Evolutionary conservation across 2,888 invertebrate species (phyloP).

Genomic region (Hirudinaria manillensis): DNA sequence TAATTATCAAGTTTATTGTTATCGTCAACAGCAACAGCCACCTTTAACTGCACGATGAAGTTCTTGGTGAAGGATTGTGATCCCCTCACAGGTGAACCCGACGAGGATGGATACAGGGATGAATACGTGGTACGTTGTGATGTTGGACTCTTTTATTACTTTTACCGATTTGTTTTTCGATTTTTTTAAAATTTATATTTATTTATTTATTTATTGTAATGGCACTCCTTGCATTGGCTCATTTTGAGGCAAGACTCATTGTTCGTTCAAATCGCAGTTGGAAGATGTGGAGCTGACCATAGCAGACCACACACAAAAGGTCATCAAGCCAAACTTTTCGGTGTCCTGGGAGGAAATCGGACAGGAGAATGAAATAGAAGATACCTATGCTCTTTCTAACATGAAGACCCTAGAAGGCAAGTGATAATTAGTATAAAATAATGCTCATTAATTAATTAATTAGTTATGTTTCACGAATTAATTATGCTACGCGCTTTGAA

Average conservation of each 20-base stretch:
- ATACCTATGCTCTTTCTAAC: constrained; percentile 81
- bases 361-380: constrained; percentile 69
- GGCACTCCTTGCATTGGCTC: background rate
- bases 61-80: constrained; percentile 94
- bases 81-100: constrained; percentile 82
- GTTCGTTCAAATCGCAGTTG: constrained; percentile 57
- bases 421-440: constrained; percentile 10
- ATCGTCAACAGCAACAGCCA: constrained; percentile 58
- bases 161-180: background rate
- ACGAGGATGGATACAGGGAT: constrained; percentile 93
- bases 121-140: constrained; percentile 66
- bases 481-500: background rate
- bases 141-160: background rate
- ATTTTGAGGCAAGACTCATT: background rate
- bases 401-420: constrained; percentile 69
- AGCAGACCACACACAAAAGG: constrained; percentile 76
- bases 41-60: constrained; percentile 82
- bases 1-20: background rate
- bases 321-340: constrained; percentile 70
- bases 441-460: background rate
- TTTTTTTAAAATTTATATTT: background rate
- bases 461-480: background rate
- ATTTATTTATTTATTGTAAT: background rate
- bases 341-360: constrained; percentile 74
- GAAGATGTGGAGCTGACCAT: constrained; percentile 84